Evolutionary conservation across 2,797 vertebrate species (phyloP), one percentile per base, ranked within the genome.

Genomic region (Valencia hispanica): DNA sequence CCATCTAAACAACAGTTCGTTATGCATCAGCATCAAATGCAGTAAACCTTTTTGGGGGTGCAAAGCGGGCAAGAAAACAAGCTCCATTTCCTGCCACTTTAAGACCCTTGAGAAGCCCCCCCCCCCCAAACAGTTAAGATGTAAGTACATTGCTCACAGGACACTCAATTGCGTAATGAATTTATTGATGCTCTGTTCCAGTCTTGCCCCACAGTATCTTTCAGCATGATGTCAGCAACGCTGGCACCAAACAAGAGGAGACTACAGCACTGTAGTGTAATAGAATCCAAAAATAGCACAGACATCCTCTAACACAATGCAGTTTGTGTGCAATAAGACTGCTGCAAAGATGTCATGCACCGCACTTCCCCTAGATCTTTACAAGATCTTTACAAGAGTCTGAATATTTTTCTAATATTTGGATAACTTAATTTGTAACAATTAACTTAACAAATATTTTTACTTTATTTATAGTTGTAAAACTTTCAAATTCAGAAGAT

Each of bases 111-210:
- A 74, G 61, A 72, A 73, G 72, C 7, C 74, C n/a, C n/a, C n/a
- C n/a, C n/a, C n/a, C n/a, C 68, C 68, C 75, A 86, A 88, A 84
- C 78, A 57, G 57, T 78, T 79, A 84, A 87, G 68, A 81, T 78
- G 84, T 83, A 68, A 84, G 53, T 43, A 69, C 69, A 79, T 75
- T 76, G 65, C 80, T 84, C 81, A 75, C 70, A 80, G 85, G 80
- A 87, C 65, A 74, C 74, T 84, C 83, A 74, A 85, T 93, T 92
- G 91, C 53, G 6, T 92, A 90, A 93, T 94, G 77, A 92, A 89
- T 82, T 81, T 93, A 94, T 93, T 81, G 90, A 91, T 72, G 73
- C 86, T 84, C 85, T 81, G 77, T 88, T 79, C 1, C 0, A 85
- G 79, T 68, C 65, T 83, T 79, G 73, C 80, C 78, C 80, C 75